Base-by-base conservation (phyloP, 2,113 vertebrate genomes). In the Pseudonaja textilis region DNA sequence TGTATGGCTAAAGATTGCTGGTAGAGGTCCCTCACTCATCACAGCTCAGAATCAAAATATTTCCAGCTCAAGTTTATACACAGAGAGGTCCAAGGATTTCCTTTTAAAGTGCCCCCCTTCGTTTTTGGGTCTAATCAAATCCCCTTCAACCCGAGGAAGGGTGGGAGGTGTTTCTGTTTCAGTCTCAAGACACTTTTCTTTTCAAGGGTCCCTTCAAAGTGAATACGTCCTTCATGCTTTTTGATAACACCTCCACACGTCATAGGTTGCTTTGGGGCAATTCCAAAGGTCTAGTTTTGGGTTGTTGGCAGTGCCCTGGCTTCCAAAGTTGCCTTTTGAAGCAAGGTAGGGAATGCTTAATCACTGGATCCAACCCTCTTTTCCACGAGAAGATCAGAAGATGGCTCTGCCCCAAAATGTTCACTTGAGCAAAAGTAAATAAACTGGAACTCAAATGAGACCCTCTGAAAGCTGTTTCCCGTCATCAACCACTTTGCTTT, bases 121-220 rank as follows among this genome's bases (percentile, higher is more conserved):
- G 9, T 39, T 25, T 34, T 54, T 11, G 39, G 14, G 45, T 11
- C 14, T 64, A 52, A 90, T 9, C 29, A 12, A 50, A 54, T 93
- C 56, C 56, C 34, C 45, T 90, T 57, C 89, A 93, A 50, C 47
- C 50, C 26, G 42, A 59, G 45, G n/a, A 59, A 34, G 22, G 56
- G 74, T 1, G 22, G 45, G 74, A 93, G 47, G 92, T 93, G 92
- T 93, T 93, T 64, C 23, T 61, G 25, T 54, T 54, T 45, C 23
- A 25, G n/a, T 50, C 2, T 1, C 47, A 54, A 55, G 45, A n/a
- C 69, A 34, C 64, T 50, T 89, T 85, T 45, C 59, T 85, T 93
- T 93, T 90, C 89, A 93, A 93, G 89, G n/a, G 61, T 42, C 14
- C 34, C 55, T 90, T 93, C 92, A 93, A 90, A 93, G 92, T 20